Base-by-base conservation (phyloP, 2,888 invertebrate species). In the Zygogramma bicolorata region DNA sequence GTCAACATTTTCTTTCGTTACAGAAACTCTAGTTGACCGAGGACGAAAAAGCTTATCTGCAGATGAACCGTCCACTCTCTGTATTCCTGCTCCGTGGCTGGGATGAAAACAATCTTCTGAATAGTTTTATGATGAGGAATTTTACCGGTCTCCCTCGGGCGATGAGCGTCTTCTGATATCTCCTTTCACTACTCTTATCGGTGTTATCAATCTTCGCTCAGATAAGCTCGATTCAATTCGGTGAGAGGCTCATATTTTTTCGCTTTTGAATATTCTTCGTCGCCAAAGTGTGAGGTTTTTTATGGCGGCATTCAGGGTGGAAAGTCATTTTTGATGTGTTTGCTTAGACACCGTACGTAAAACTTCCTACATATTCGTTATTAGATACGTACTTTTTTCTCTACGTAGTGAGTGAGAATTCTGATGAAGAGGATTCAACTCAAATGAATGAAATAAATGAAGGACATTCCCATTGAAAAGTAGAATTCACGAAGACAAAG, bases 191-290 rank as follows among this genome's bases (percentile, higher is more conserved):
- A 29, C 57, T 58, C 57, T 65, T 69, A 69, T 69, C 69, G 63
- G 63, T 65, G 69, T 69, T 69, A 69, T 69, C 69, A 62, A 69
- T 69, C 69, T 69, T 59, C n/a, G 40, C 13, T 13, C 15, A 65
- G 63, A 69, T 69, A 57, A 58, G 58, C 59, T 42, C 69, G 63
- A 69, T 69, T 65, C 63, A 69, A 63, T 53, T 59, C 63, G 58
- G 69, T 49, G 42, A 42, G 69, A 40, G 46, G 46, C 42, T 67
- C 69, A 27, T 22, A 49, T 38, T 57, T 61, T 53, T 38, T 61
- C 18, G 59, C 27, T 42, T 59, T 67, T 65, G 53, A 53, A 53
- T 53, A 53, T 53, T 53, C 8, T 25, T 53, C n/a, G 25, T 27
- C 5, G 13, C 53, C 27, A 53, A 53, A 25, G 53, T 53, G 27